Evolutionary conservation across 2,797 vertebrate genomes (phyloP), one percentile per base, ranked within the genome.

Genomic region (Ataeniobius toweri): DNA sequence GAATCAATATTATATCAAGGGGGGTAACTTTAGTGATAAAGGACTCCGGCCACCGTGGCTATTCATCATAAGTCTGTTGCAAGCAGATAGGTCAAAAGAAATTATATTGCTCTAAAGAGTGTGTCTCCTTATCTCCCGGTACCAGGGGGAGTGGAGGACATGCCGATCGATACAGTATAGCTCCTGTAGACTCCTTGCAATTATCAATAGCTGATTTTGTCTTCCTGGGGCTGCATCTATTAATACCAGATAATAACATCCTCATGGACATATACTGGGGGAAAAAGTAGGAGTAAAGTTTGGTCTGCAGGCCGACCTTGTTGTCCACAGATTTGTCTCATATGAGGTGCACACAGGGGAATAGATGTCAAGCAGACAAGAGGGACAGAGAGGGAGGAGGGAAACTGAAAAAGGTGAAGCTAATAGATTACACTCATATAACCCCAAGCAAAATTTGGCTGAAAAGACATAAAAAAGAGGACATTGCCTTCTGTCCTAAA

Each of bases 11-110:
- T 98, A 98, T 98, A 99, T 99, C 98, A 99, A 98, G 98, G 96
- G 65, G 91, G 97, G 96, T 96, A 99, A 97, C 97, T 98, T 98
- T 97, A 94, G 96, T 99, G 98, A 99, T 99, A 99, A 99, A 99
- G 96, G 98, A 98, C 97, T 99, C 97, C 96, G 97, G 97, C 96
- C 96, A 97, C 96, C 96, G 95, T 85, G 87, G 97, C 98, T 98
- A 99, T 99, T 99, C 98, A 99, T 99, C 98, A 99, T 99, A 99
- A 98, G 98, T 98, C 97, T 99, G 98, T 98, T 98, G 97, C 97
- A 96, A 97, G 97, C 97, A 98, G 98, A 99, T 99, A 99, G 98
- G 98, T 99, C 98, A 98, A 98, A 98, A 98, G 97, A 99, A 99
- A 99, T 99, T 97, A 99, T 99, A 98, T 99, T 97, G 98, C 98